These are phyloP conservation scores for Xestia xanthographa DNA, from an alignment of 2,888 invertebrate species.

Conservation along the genomic window DNA sequence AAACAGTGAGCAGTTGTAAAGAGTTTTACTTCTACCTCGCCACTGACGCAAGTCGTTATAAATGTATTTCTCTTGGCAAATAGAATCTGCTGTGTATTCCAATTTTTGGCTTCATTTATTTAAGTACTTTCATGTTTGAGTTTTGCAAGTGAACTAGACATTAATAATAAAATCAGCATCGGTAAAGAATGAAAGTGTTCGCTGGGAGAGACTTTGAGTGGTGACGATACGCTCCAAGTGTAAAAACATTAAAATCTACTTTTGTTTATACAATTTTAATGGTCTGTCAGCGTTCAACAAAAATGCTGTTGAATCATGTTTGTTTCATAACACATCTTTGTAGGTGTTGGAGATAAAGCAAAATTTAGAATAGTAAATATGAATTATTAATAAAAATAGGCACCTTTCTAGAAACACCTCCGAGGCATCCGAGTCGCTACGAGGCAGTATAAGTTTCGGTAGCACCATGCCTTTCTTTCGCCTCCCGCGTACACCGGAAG, in stretches of 20 bases:
- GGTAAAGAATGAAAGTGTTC: constrained; percentile 7
- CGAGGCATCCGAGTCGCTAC: constrained; percentile 94
- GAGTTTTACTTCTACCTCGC: constrained; percentile 65
- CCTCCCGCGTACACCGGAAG: constrained; percentile 91
- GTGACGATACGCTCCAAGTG: constrained; percentile 19
- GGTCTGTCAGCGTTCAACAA: constrained; percentile 6
- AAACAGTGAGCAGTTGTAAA: constrained; percentile 56
- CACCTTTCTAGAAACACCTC: constrained; percentile 92
- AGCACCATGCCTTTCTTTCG: constrained; percentile 94
- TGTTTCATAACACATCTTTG: constrained; percentile 1
- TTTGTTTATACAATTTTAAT: constrained; percentile 9
- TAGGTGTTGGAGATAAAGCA: neutral
- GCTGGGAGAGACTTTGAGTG: constrained; percentile 2
- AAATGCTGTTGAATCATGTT: neutral
- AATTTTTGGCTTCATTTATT: constrained; percentile 52
- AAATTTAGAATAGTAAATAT: constrained; percentile 31
- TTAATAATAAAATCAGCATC: constrained; percentile 33
- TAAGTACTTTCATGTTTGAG: constrained; percentile 50
- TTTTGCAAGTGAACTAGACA: constrained; percentile 43
- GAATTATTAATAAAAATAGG: constrained; percentile 69
- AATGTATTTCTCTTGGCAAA: constrained; percentile 68
- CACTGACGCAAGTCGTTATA: constrained; percentile 70
- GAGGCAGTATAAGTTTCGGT: constrained; percentile 93
- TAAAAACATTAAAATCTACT: constrained; percentile 17
- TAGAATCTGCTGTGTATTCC: constrained; percentile 47